Evolutionary conservation across 2,113 vertebrate species (phyloP).

Genomic region (Oostethus manadensis): DNA sequence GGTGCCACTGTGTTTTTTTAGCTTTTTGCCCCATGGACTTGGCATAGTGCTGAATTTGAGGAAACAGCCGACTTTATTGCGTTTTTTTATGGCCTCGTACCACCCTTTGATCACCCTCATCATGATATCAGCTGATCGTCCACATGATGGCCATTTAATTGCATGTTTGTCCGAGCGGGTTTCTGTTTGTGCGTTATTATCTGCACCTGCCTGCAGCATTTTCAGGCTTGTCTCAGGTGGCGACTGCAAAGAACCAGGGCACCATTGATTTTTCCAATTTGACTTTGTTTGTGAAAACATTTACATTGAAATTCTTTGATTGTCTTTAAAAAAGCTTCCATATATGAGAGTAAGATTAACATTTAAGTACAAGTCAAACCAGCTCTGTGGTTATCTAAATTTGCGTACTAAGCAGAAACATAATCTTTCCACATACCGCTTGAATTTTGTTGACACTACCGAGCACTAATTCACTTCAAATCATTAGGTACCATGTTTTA

Average conservation of each 20-base stretch:
- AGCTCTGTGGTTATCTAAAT: too few relatives aligned
- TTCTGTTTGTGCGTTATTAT: constrained; percentile 13
- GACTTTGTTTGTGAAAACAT: background rate
- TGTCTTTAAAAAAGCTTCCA: background rate
- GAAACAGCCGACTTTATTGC: constrained; percentile 32
- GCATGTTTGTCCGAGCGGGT: constrained; percentile 6
- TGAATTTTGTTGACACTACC: background rate
- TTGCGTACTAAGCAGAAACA: too few relatives aligned
- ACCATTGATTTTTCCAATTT: constrained; percentile 13
- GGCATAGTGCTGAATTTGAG: background rate
- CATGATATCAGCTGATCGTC: constrained; percentile 25
- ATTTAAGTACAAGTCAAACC: background rate
- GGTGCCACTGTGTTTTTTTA: constrained; percentile 5
- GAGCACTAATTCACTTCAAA: too few relatives aligned
- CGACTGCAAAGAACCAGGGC: constrained; percentile 2
- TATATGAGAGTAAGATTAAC: background rate
- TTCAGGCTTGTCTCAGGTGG: constrained; percentile 19
- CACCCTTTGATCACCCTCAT: constrained; percentile 15
- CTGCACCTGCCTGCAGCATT: constrained; percentile 8
- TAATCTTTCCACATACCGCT: too few relatives aligned
- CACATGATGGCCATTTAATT: constrained; percentile 23
- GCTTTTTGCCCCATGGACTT: constrained; percentile 9
- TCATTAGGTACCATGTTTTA: too few relatives aligned
- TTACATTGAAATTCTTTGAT: background rate
- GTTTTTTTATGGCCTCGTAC: constrained; percentile 21